These are phyloP conservation scores for Mimumesa dahlbomi DNA, from an alignment of 2,888 invertebrate genomes.

Conservation along the genomic window DNA sequence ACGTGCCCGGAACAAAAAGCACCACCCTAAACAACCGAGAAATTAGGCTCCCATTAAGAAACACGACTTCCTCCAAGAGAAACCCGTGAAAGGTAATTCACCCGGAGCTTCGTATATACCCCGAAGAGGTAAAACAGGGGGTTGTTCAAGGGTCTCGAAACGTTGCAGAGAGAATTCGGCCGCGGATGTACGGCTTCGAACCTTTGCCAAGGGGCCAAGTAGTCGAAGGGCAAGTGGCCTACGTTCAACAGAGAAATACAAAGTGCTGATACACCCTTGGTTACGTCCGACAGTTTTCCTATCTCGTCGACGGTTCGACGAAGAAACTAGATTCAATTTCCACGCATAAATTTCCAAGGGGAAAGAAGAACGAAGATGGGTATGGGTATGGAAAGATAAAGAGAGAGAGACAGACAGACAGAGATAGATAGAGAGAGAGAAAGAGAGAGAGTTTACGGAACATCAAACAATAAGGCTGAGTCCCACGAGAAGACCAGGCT, in stretches of 20 bases:
- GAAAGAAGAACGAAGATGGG: slow-evolving; percentile 1
- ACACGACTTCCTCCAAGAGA: slow-evolving; percentile 43
- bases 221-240: slow-evolving; percentile 16
- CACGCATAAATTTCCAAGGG: background rate
- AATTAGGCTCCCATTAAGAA: slow-evolving; percentile 48
- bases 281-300: background rate
- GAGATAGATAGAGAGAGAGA: background rate
- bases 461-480: slow-evolving; percentile 39
- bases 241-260: slow-evolving; percentile 17
- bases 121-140: slow-evolving; percentile 19
- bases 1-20: too few species aligned
- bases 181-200: slow-evolving; percentile 53
- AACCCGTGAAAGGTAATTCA: slow-evolving; percentile 50
- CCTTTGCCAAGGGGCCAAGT: slow-evolving; percentile 26
- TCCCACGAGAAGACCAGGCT: slow-evolving; percentile 12
- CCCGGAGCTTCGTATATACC: slow-evolving; percentile 24
- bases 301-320: background rate
- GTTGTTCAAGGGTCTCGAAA: slow-evolving; percentile 32
- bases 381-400: too few species aligned
- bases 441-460: slow-evolving; percentile 19
- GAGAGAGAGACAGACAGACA: background rate
- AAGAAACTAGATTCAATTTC: background rate
- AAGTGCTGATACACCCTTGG: slow-evolving; percentile 21
- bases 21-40: slow-evolving; percentile 25
- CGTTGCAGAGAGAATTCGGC: slow-evolving; percentile 41